phyloP scores from a whole-genome alignment of 2,888 invertebrate species.

The Drepanosiphum platanoidis region DNA sequence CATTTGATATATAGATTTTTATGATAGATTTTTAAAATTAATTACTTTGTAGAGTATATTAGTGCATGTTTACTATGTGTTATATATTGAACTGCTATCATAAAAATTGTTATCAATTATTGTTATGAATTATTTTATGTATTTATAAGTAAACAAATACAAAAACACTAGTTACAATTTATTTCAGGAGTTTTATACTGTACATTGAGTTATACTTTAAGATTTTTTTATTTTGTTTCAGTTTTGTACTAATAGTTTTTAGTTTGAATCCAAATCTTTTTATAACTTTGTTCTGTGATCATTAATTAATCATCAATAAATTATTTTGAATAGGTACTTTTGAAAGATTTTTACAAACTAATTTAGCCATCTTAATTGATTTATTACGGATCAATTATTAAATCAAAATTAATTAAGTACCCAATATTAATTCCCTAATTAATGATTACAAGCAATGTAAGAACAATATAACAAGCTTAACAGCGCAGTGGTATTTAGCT shows the following conservation, averaged over 20 bases:
- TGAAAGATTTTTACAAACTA: background rate
- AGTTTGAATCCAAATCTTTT: background rate
- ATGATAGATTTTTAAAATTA: background rate
- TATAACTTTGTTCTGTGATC: background rate
- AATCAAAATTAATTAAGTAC: background rate
- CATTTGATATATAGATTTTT: too few relatives aligned
- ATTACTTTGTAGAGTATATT: background rate
- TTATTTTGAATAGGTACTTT: background rate
- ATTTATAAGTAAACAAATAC: background rate
- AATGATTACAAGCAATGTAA: background rate
- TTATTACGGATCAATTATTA: background rate
- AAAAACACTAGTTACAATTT: background rate
- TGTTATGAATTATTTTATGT: background rate
- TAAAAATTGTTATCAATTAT: background rate
- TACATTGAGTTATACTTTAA: background rate
- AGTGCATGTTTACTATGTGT: constrained; percentile 1
- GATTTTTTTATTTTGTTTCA: background rate
- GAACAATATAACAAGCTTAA: background rate
- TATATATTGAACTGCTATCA: background rate
- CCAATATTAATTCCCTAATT: too few relatives aligned
- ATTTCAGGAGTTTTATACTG: background rate
- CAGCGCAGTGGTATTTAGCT: background rate
- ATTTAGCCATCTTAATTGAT: background rate
- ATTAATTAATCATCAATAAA: too few relatives aligned
- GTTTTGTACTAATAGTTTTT: background rate